A percentile compares a stretch with the other conserved stretches of the same genome.
These are phyloP conservation scores for Spermophilus dauricus DNA, from an alignment of 2,113 vertebrate genomes.

Conservation along the genomic window DNA sequence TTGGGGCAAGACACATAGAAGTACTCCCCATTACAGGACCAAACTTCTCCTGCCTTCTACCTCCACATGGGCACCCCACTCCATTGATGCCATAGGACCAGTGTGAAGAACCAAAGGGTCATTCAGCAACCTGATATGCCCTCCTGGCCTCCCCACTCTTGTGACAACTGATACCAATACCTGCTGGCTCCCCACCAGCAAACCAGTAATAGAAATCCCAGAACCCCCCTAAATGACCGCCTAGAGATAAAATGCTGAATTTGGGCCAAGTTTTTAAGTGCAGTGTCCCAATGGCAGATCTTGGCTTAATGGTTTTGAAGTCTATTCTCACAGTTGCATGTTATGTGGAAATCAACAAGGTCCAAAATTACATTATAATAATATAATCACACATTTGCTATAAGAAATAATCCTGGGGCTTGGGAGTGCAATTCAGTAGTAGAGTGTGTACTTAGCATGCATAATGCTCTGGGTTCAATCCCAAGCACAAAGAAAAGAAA, in stretches of 20 bases:
- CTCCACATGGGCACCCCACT: background rate
- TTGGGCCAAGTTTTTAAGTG: background rate
- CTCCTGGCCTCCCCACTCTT: background rate
- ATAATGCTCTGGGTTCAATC: background rate
- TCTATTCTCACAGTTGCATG: constrained; percentile 9
- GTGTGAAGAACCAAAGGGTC: background rate
- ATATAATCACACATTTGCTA: background rate
- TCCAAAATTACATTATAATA: background rate
- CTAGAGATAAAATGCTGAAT: background rate
- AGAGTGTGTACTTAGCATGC: background rate
- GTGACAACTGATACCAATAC: too few relatives aligned
- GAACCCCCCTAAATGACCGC: background rate
- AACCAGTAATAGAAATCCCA: background rate
- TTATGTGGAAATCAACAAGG: background rate
- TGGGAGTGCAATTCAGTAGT: background rate
- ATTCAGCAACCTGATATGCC: background rate
- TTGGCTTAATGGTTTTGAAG: background rate
- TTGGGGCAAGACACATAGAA: background rate
- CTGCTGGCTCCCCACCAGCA: background rate
- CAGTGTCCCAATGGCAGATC: background rate
- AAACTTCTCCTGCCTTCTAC: background rate
- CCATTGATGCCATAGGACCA: too few relatives aligned
- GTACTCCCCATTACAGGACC: background rate
- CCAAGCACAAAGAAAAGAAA: background rate
- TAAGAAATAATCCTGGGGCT: background rate